A percentile compares a stretch with the other conserved stretches of the same genome.
Conservation (phyloP, 2,797 vertebrate species). For the Poeciliopsis infans region DNA sequence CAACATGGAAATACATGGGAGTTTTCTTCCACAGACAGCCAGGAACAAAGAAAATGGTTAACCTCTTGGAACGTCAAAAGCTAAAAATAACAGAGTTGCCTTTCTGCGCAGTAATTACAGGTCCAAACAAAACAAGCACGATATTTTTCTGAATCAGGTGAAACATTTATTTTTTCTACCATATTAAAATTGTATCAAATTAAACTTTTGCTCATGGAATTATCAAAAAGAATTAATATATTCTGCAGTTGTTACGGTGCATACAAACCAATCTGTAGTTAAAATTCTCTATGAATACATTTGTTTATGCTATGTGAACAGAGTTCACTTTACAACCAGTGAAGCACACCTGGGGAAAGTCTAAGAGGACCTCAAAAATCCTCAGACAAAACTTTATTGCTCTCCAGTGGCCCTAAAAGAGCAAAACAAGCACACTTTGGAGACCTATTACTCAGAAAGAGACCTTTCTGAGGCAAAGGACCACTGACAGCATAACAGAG, state of each 20-base stretch:
- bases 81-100: slow-evolving; percentile 50
- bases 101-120: slow-evolving; percentile 44
- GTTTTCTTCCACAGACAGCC: slow-evolving; percentile 41
- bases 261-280: slow-evolving; percentile 42
- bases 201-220: slow-evolving; percentile 4
- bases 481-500: slow-evolving; percentile 50
- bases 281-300: slow-evolving; percentile 45
- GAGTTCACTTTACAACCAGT: slow-evolving; percentile 69
- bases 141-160: slow-evolving; percentile 54
- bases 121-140: slow-evolving; percentile 58
- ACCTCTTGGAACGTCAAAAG: slow-evolving; percentile 63
- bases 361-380: slow-evolving; percentile 63
- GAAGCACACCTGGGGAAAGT: slow-evolving; percentile 73
- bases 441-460: slow-evolving; percentile 82
- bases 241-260: slow-evolving; percentile 11
- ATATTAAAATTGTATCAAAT: slow-evolving; percentile 9
- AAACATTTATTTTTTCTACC: slow-evolving; percentile 17
- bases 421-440: slow-evolving; percentile 80
- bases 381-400: slow-evolving; percentile 74
- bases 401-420: slow-evolving; percentile 73
- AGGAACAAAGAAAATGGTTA: slow-evolving; percentile 71
- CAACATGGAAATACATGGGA: slow-evolving; percentile 64
- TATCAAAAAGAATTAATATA: slow-evolving; percentile 10
- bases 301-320: slow-evolving; percentile 52
- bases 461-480: slow-evolving; percentile 67